A percentile compares a stretch with the other conserved stretches of the same genome.
Conservation (phyloP, 2,797 vertebrate species). For the Liasis olivaceus region DNA sequence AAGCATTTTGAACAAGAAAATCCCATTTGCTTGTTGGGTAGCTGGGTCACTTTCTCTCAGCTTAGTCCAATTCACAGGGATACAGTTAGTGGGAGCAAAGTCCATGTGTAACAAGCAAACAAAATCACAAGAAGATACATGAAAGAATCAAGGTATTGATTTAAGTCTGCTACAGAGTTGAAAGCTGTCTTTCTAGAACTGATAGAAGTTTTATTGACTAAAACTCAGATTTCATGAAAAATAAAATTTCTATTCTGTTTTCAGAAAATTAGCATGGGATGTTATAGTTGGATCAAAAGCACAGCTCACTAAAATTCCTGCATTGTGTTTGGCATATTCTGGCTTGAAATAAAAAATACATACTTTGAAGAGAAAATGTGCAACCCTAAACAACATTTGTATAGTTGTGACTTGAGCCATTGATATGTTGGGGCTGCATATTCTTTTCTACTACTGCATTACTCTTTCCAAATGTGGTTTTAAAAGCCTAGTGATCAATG, state of each 20-base stretch:
- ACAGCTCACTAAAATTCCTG: too few species aligned
- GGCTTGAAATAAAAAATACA: too few species aligned
- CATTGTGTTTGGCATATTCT: too few species aligned
- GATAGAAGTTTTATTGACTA: neutral
- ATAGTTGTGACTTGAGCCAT: too few species aligned
- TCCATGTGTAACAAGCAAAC: neutral
- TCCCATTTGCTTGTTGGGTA: neutral
- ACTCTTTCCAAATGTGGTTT: neutral
- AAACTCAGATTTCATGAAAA: neutral
- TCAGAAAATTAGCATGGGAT: neutral
- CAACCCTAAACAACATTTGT: too few species aligned
- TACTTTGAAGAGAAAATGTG: too few species aligned
- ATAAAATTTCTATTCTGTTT: neutral
- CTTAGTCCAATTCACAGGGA: neutral
- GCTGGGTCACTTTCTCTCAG: neutral
- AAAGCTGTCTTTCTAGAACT: neutral
- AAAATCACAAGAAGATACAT: neutral
- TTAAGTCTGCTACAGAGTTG: neutral
- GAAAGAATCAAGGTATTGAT: neutral
- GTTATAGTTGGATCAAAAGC: too few species aligned
- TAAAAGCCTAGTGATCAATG: neutral
- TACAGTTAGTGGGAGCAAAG: neutral
- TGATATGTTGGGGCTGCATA: too few species aligned
- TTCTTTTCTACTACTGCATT: neutral
- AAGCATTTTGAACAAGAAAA: neutral